Conservation (phyloP, 1,140 invertebrate genomes). For the Megathymus violae region DNA sequence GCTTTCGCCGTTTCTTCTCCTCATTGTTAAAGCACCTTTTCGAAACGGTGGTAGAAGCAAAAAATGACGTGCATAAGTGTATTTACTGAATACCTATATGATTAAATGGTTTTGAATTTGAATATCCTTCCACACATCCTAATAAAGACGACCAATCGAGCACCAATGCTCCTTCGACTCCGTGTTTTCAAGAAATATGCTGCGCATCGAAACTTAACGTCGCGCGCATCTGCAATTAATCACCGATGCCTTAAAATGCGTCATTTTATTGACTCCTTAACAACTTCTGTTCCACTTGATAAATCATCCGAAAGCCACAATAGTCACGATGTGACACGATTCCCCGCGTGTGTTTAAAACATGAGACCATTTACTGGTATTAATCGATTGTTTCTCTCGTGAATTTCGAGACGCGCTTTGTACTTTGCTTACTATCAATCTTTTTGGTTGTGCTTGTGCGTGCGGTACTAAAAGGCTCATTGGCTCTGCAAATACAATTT, state of each 20-base stretch:
- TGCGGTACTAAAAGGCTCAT: no score
- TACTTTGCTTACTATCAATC: background rate
- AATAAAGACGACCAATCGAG: no score
- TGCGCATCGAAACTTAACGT: background rate
- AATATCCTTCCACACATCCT: no score
- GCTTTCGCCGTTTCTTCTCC: no score
- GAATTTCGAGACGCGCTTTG: conserved; percentile 5
- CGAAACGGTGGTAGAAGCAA: no score
- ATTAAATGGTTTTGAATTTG: no score
- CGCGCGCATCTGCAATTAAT: conserved; percentile 7
- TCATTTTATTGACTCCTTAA: conserved; percentile 24
- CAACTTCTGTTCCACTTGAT: conserved; percentile 32
- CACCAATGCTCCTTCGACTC: background rate
- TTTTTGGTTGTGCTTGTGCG: conserved; percentile 3
- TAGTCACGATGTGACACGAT: conserved; percentile 7
- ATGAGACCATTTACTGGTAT: conserved; percentile 9
- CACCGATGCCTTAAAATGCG: conserved; percentile 20
- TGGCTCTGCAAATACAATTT: no score
- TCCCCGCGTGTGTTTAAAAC: conserved; percentile 2
- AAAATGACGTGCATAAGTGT: no score
- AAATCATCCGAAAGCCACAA: conserved; percentile 34
- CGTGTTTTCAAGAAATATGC: background rate
- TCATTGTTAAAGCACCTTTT: no score
- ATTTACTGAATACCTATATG: no score
- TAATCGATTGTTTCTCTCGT: conserved; percentile 9